Conservation (phyloP, 2,797 vertebrate species). For the Echiichthys vipera region DNA sequence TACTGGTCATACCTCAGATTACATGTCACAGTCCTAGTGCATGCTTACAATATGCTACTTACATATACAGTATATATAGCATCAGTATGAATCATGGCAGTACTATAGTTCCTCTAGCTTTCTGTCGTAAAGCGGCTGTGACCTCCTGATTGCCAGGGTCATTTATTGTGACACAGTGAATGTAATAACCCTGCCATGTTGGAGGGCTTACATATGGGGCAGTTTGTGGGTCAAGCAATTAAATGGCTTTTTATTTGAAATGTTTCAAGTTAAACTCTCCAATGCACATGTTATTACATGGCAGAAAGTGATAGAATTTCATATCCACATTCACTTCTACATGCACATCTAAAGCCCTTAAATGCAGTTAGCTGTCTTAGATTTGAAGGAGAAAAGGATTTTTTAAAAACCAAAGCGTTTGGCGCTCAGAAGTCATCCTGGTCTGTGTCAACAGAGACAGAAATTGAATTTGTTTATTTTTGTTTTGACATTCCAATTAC, state of each 20-base stretch:
- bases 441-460: constrained; percentile 39
- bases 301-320: background rate
- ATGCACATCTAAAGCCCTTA: background rate
- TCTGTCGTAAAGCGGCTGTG: constrained; percentile 28
- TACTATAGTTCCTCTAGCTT: constrained; percentile 3
- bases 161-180: constrained; percentile 50
- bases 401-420: constrained; percentile 29
- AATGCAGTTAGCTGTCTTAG: background rate
- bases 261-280: background rate
- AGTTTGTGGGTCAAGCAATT: background rate
- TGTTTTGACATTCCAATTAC: constrained; percentile 65
- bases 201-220: background rate
- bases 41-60: background rate
- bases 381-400: constrained; percentile 41
- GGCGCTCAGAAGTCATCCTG: constrained; percentile 49
- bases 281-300: background rate
- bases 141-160: constrained; percentile 44
- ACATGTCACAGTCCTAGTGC: background rate
- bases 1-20: background rate
- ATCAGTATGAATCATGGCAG: constrained; percentile 26
- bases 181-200: constrained; percentile 18
- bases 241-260: constrained; percentile 4
- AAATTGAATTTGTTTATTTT: constrained; percentile 46
- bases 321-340: background rate
- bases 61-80: no score